Percentiles rank a stretch among this genome's conserved stretches.
Evolutionary conservation across 2,888 invertebrate genomes (phyloP).

Genomic region (Minunthozetes semirufus): DNA sequence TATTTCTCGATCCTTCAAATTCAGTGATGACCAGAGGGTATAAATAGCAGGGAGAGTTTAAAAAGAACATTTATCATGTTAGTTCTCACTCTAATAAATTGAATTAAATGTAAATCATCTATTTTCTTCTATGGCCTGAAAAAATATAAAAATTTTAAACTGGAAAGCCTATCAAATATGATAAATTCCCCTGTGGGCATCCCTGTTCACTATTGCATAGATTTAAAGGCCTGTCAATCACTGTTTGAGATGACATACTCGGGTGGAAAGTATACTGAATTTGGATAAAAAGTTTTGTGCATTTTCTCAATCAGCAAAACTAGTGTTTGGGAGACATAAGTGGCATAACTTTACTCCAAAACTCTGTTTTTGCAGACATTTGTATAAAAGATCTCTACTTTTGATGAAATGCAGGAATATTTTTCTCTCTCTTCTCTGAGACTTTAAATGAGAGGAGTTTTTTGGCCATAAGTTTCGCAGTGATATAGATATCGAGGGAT

Average conservation of each 20-base stretch:
- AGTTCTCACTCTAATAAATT: no score
- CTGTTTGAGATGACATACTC: no score
- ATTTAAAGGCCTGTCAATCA: no score
- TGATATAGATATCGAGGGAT: not conserved
- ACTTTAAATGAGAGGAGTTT: not conserved
- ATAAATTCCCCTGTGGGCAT: no score
- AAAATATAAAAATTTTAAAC: no score
- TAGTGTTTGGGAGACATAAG: not conserved
- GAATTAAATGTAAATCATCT: no score
- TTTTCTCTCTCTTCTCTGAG: not conserved
- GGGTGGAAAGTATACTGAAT: no score
- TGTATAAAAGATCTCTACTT: not conserved
- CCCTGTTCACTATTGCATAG: no score
- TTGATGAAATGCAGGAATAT: slow-evolving; percentile 4
- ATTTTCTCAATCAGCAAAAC: not conserved
- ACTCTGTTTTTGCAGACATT: not conserved
- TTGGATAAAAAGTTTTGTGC: no score
- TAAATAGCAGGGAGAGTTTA: not conserved
- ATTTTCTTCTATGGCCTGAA: no score
- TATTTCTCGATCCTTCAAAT: not conserved
- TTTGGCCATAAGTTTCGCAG: not conserved
- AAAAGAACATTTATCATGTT: no score
- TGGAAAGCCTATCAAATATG: no score
- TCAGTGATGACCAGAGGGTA: not conserved
- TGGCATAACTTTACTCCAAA: not conserved